phyloP scores from a whole-genome alignment of 2,113 vertebrate species.

The Rhinogobius similis region DNA sequence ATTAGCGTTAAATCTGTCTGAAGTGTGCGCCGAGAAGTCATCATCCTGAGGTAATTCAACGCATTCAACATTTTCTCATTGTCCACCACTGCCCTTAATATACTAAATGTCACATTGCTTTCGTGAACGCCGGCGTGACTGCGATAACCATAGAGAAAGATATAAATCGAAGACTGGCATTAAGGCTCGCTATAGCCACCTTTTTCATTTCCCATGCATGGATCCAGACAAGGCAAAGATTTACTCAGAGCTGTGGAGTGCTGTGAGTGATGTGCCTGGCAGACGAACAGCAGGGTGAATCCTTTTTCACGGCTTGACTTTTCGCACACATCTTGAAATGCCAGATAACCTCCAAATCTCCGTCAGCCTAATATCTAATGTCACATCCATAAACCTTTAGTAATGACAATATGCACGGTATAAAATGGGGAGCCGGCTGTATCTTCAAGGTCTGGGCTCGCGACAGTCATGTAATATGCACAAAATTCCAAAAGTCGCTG shows the following conservation, averaged over 20 bases:
- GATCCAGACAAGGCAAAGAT: conserved; percentile 37
- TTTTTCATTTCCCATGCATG: conserved; percentile 39
- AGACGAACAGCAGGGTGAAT: conserved; percentile 36
- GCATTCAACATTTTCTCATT: conserved; percentile 73
- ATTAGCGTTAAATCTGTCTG: conserved; percentile 72
- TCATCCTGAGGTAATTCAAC: conserved; percentile 66
- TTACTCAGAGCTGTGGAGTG: conserved; percentile 31
- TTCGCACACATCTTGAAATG: conserved; percentile 47
- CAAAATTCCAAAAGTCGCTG: conserved; percentile 2
- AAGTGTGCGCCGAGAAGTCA: conserved; percentile 56
- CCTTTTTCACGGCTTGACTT: conserved; percentile 60
- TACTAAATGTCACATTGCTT: conserved; percentile 60
- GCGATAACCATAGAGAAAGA: conserved; percentile 32
- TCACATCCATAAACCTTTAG: conserved; percentile 51
- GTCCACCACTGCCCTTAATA: conserved; percentile 66
- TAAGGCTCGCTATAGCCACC: conserved; percentile 17
- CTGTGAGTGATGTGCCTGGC: conserved; percentile 31
- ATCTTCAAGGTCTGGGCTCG: conserved; percentile 25
- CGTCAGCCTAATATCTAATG: conserved; percentile 50
- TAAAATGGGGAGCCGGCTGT: conserved; percentile 23
- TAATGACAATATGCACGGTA: conserved; percentile 46
- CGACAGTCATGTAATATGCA: neutral
- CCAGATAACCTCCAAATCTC: conserved; percentile 60
- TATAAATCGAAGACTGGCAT: conserved; percentile 47
- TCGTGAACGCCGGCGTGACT: conserved; percentile 50